phyloP scores from a whole-genome alignment of 1,140 invertebrate species.

The Hylaeus volcanicus region DNA sequence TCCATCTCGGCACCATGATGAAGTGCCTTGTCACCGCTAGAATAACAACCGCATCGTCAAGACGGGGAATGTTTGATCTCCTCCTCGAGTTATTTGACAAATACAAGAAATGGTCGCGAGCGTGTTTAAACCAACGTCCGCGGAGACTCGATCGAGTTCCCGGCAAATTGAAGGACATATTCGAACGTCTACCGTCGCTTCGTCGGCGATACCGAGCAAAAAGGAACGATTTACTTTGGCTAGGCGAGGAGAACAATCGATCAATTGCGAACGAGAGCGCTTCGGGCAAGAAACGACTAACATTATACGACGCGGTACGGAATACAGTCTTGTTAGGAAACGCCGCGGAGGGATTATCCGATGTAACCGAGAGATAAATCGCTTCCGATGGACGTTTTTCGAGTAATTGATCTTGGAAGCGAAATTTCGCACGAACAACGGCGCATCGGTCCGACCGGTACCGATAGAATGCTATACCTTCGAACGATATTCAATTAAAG shows the following conservation, averaged over 20 bases:
- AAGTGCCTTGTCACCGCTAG: slow-evolving; percentile 38
- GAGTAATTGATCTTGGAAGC: no score
- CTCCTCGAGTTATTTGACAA: slow-evolving; percentile 51
- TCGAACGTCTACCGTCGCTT: background rate
- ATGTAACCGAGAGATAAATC: background rate
- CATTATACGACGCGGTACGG: background rate
- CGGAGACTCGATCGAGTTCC: background rate
- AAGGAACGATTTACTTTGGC: background rate
- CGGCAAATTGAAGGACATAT: background rate
- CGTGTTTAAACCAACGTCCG: slow-evolving; percentile 7
- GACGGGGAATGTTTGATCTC: slow-evolving; percentile 49
- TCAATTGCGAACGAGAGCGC: background rate
- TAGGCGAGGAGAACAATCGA: slow-evolving; percentile 2
- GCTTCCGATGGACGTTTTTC: background rate
- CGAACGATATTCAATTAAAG: no score
- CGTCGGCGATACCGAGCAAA: background rate
- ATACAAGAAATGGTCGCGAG: slow-evolving; percentile 30
- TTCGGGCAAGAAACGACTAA: background rate
- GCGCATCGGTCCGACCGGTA: no score
- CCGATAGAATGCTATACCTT: no score
- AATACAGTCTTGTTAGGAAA: background rate
- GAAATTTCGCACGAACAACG: no score
- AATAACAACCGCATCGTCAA: slow-evolving; percentile 47
- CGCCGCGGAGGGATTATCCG: background rate
- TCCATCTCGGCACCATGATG: slow-evolving; percentile 35